Percentiles rank a stretch among this genome's conserved stretches.
phyloP scores from a whole-genome alignment of 2,113 vertebrate species.

The Sprattus sprattus region DNA sequence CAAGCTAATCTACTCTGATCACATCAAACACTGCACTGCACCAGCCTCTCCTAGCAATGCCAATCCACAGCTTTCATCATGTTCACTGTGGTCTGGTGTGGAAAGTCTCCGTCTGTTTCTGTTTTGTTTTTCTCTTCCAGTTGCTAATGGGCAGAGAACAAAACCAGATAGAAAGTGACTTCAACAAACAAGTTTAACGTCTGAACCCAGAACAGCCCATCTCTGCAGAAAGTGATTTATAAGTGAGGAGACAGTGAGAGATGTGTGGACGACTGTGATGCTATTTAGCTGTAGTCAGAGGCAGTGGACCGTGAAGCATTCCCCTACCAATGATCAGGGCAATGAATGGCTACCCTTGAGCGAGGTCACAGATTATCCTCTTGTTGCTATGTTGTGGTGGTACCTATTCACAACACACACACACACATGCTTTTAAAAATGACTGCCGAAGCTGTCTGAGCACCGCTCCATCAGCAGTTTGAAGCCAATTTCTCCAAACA shows the following conservation, averaged over 20 bases:
- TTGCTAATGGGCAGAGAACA: not conserved
- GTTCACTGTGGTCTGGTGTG: not conserved
- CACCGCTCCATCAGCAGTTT: not conserved
- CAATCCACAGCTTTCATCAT: not conserved
- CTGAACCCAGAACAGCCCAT: no score
- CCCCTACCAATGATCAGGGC: not conserved
- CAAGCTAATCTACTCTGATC: not conserved
- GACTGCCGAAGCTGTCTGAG: not conserved
- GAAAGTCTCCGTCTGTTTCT: not conserved
- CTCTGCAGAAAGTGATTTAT: no score
- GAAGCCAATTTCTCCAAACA: conserved; percentile 20
- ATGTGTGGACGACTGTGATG: no score
- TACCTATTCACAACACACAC: not conserved
- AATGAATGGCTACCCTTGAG: not conserved
- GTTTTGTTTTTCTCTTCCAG: not conserved
- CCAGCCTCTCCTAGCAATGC: not conserved
- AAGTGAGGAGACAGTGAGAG: no score
- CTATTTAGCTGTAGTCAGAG: not conserved
- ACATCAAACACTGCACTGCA: not conserved
- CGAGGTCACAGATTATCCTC: not conserved
- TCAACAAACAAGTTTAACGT: no score
- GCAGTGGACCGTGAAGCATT: not conserved
- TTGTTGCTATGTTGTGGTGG: not conserved
- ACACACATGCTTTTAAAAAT: not conserved
- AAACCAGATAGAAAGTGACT: no score